Evolutionary conservation across 1,140 invertebrate genomes (phyloP).

Genomic region (Ceratina japonica): DNA sequence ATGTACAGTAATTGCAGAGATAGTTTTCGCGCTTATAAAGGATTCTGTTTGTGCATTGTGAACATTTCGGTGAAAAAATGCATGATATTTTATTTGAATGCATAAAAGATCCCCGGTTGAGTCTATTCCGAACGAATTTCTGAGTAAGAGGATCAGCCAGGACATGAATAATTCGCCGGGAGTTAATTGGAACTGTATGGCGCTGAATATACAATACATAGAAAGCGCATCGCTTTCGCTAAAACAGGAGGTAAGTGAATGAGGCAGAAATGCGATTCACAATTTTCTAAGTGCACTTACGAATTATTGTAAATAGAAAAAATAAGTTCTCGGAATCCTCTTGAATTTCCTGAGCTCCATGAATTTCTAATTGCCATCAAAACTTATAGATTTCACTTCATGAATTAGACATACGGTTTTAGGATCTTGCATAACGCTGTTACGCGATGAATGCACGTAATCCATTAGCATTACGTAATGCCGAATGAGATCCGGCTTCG

Average conservation of each 20-base stretch:
- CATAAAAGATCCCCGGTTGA: neutral
- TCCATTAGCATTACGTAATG: conserved; percentile 12
- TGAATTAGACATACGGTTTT: neutral
- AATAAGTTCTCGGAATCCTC: too few species aligned
- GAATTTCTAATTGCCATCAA: too few species aligned
- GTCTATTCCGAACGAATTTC: conserved; percentile 13
- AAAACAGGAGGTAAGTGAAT: neutral
- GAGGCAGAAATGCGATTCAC: neutral
- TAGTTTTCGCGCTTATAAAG: too few species aligned
- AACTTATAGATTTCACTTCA: neutral
- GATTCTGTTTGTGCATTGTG: too few species aligned
- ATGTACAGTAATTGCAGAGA: too few species aligned
- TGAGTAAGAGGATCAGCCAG: conserved; percentile 1
- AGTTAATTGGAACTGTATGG: conserved; percentile 17
- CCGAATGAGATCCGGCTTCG: neutral
- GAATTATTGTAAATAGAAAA: too few species aligned
- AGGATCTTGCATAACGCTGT: neutral
- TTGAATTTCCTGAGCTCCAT: too few species aligned
- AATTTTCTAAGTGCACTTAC: too few species aligned
- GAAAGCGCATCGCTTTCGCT: neutral
- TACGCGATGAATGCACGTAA: conserved; percentile 26
- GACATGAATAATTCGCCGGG: conserved; percentile 21
- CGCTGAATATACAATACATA: neutral
- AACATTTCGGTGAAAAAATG: neutral
- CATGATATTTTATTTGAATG: neutral